Evolutionary conservation across 2,888 invertebrate species (phyloP).

Genomic region (Acanthosepion pharaonis): DNA sequence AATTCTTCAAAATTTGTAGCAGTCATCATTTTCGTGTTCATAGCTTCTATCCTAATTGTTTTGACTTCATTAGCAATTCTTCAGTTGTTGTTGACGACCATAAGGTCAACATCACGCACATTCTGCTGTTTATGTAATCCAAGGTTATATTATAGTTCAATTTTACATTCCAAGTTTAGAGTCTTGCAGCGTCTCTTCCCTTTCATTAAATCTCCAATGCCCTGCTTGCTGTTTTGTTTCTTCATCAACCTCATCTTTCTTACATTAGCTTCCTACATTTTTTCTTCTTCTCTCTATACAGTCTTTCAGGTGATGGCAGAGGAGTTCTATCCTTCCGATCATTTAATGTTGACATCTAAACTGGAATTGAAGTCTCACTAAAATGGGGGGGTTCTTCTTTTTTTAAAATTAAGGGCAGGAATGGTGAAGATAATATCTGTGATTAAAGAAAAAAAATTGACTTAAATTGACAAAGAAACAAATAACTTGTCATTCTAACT

Average conservation of each 20-base stretch:
- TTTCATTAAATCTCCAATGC: constrained; percentile 61
- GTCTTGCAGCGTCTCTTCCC: constrained; percentile 52
- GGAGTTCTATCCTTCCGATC: constrained; percentile 69
- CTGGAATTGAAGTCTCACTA: not conserved
- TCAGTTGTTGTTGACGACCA: constrained; percentile 58
- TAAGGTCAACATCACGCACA: constrained; percentile 49
- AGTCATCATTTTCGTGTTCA: constrained; percentile 52
- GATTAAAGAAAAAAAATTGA: no score
- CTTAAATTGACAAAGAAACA: no score
- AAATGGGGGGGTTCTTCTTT: not conserved
- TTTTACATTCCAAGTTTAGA: constrained; percentile 47
- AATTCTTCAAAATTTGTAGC: constrained; percentile 52
- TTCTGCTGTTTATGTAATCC: constrained; percentile 67
- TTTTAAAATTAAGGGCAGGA: not conserved
- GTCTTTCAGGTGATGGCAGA: constrained; percentile 63
- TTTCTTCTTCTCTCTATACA: constrained; percentile 56
- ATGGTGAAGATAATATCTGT: no score
- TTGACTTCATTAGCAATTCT: constrained; percentile 61
- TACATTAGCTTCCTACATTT: constrained; percentile 52
- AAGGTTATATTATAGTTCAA: constrained; percentile 54
- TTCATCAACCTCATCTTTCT: constrained; percentile 53
- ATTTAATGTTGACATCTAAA: constrained; percentile 62
- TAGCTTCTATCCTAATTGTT: constrained; percentile 53
- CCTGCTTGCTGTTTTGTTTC: constrained; percentile 58
- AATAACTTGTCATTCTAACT: not conserved